Base-by-base conservation (phyloP, 1,140 invertebrate genomes). In the Caligus rogercresseyi region DNA sequence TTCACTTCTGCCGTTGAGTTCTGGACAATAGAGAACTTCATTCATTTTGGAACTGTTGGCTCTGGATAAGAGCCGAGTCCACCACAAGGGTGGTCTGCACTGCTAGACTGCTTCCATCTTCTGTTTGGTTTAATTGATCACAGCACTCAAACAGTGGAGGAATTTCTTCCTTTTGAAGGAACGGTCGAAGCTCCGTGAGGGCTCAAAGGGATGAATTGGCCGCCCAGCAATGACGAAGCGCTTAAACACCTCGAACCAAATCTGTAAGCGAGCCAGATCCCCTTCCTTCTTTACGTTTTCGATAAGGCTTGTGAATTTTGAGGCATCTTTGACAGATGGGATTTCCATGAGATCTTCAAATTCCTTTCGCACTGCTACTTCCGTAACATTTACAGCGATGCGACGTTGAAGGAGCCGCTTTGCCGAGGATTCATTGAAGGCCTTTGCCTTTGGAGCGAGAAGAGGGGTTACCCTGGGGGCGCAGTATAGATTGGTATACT, bases 181-280 rank as follows among this genome's bases (percentile, higher is more conserved):
- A n/a, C 31, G n/a, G n/a, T n/a, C n/a, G n/a, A 11, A 43, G 31
- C n/a, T 43, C 31, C n/a, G 31, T 43, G 31, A 43, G 7, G 7
- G 31, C 31, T 11, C 26, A 3, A 60, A 60, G 2, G 57, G 57
- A 18, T 26, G 43, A 2, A 60, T 60, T 11, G 57, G 57, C 16
- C 57, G 21, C 1, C 20, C 23, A 2, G 7, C 16, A 3, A 60
- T 20, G 2, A 60, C 23, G n/a, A 13, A 26, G 1, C 57, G 1
- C 21, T 60, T 31, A 43, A 60, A 60, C 15, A 60, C 57, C 19
- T 60, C 57, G n/a, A 60, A 26, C 57, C 57, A 60, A 16, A 60
- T 60, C 16, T 18, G 16, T 19, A 60, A 25, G 13, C 26, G 26
- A 18, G 16, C 24, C 2, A 18, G n/a, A 43, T 60, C 57, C 21